These are phyloP conservation scores for Myotis yumanensis DNA, from an alignment of 2,113 vertebrate species.

Conservation along the genomic window DNA sequence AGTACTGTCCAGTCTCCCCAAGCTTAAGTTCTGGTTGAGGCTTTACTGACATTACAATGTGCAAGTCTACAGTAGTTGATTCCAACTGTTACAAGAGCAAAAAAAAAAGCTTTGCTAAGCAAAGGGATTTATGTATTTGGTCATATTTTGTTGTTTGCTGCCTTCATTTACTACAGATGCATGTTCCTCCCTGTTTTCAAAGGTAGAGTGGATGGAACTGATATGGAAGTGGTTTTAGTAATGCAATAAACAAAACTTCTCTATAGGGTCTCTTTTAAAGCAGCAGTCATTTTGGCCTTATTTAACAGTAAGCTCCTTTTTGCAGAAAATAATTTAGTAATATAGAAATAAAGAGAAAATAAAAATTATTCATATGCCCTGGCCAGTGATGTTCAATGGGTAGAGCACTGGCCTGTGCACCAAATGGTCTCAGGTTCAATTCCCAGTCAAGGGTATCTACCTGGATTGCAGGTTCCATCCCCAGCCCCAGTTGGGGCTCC, in stretches of 20 bases:
- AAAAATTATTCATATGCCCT: background rate
- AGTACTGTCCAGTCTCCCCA: too few species aligned
- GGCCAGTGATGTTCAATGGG: too few species aligned
- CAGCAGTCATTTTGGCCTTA: background rate
- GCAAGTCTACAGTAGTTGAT: conserved; percentile 72
- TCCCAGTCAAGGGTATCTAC: too few species aligned
- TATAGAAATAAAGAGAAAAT: background rate
- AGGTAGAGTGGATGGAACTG: conserved; percentile 54
- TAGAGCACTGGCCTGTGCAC: too few species aligned
- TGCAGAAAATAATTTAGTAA: background rate
- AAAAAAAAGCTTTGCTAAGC: conserved; percentile 73
- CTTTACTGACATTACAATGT: conserved; percentile 43
- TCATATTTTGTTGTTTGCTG: conserved; percentile 62
- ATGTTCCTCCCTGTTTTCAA: conserved; percentile 26
- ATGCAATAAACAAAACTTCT: conserved; percentile 54
- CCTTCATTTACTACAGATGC: conserved; percentile 48
- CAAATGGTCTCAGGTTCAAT: too few species aligned
- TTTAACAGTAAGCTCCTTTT: background rate
- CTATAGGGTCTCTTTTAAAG: conserved; percentile 29
- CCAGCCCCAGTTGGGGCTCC: too few species aligned
- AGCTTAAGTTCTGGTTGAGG: background rate
- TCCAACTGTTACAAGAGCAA: conserved; percentile 66
- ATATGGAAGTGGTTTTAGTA: conserved; percentile 71
- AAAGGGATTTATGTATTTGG: conserved; percentile 76
- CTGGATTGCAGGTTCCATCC: too few species aligned